Evolutionary conservation across 1,140 invertebrate species (phyloP).

Genomic region (Paraescarpia echinospica): DNA sequence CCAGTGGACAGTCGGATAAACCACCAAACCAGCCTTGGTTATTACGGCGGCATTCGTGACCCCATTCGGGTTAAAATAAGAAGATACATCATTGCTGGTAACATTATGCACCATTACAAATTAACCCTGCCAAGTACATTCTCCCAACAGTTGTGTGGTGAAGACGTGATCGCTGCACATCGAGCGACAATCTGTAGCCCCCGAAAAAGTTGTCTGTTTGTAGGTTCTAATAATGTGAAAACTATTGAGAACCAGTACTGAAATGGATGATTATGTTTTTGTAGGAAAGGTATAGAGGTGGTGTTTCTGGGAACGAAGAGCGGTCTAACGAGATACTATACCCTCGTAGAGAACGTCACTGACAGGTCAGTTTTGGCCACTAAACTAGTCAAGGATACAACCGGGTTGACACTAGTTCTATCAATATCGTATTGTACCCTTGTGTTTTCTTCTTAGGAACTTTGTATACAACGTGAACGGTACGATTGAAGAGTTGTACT

Average conservation of each 20-base stretch:
- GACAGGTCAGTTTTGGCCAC: conserved; percentile 33
- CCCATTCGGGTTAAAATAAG: neutral
- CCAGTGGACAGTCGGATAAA: neutral
- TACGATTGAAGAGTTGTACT: conserved; percentile 89
- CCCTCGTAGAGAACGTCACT: conserved; percentile 24
- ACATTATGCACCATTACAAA: neutral
- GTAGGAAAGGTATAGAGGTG: conserved; percentile 38
- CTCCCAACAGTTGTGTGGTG: neutral
- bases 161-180: neutral
- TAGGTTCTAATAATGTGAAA: neutral
- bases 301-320: conserved; percentile 46
- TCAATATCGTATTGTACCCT: no score
- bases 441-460: conserved; percentile 66
- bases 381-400: neutral
- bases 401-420: neutral
- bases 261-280: neutral
- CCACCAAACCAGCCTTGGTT: neutral
- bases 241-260: neutral
- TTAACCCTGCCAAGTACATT: neutral
- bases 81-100: neutral
- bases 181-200: neutral
- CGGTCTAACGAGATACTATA: conserved; percentile 40
- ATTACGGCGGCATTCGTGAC: neutral
- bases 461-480: conserved; percentile 79
- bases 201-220: neutral